phyloP scores from a whole-genome alignment of 1,140 invertebrate species.

The Hestina assimilis region DNA sequence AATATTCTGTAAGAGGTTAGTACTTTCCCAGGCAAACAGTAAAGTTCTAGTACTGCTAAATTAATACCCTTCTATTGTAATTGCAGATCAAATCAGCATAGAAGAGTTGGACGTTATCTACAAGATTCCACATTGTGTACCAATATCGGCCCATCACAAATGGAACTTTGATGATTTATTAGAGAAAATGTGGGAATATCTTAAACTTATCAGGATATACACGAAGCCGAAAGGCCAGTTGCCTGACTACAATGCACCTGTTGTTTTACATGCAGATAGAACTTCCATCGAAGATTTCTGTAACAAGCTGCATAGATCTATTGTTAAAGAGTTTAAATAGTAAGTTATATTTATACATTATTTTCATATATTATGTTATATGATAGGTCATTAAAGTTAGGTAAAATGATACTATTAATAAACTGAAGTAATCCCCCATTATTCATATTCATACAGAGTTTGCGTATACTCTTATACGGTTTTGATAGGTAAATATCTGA shows the following conservation, averaged over 20 bases:
- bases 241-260: slow-evolving; percentile 97
- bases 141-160: slow-evolving; percentile 99
- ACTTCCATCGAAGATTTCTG: slow-evolving; percentile 98
- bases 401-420: too few species aligned
- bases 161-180: slow-evolving; percentile 99
- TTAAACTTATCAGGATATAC: slow-evolving; percentile 96
- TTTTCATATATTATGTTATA: too few species aligned
- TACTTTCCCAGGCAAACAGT: too few species aligned
- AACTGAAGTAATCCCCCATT: too few species aligned
- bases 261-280: slow-evolving; percentile 94
- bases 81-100: slow-evolving; percentile 92
- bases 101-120: slow-evolving; percentile 99
- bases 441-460: too few species aligned
- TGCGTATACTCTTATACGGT: too few species aligned
- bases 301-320: slow-evolving; percentile 97
- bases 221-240: slow-evolving; percentile 99
- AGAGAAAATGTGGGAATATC: slow-evolving; percentile 99
- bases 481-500: too few species aligned
- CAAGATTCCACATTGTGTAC: slow-evolving; percentile 99
- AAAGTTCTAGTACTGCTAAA: neutral
- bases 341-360: slow-evolving; percentile 78
- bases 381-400: too few species aligned
- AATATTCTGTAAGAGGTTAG: too few species aligned
- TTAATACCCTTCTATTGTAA: slow-evolving; percentile 29
- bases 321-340: slow-evolving; percentile 99